A percentile compares a stretch with the other conserved stretches of the same genome.
These are phyloP conservation scores for Eristalinus aeneus DNA, from an alignment of 2,888 invertebrate species.

Conservation along the genomic window DNA sequence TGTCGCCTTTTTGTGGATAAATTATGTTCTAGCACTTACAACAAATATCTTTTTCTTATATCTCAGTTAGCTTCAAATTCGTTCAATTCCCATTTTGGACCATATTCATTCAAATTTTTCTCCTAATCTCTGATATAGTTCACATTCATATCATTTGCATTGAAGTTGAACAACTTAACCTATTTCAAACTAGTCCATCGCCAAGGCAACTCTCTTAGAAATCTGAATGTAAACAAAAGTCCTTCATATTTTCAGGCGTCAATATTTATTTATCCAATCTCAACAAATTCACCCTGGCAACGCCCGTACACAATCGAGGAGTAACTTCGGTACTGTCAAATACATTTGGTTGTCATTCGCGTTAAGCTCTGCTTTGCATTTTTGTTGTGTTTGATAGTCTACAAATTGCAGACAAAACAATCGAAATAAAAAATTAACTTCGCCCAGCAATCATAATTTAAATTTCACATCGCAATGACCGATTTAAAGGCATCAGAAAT, in stretches of 20 bases:
- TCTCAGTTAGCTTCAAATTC: too few species aligned
- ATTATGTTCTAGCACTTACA: too few species aligned
- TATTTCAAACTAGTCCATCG: neutral
- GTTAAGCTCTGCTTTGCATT: constrained; percentile 45
- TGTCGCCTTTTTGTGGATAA: too few species aligned
- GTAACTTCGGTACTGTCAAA: constrained; percentile 28
- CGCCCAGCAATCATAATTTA: constrained; percentile 21
- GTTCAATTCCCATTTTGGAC: too few species aligned
- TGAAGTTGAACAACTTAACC: neutral
- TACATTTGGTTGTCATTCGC: constrained; percentile 27
- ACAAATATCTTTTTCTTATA: too few species aligned
- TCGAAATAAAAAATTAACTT: constrained; percentile 24
- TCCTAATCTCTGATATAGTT: too few species aligned
- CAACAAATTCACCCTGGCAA: constrained; percentile 62
- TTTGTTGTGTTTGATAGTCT: constrained; percentile 65
- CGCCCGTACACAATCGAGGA: neutral
- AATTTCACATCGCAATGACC: constrained; percentile 75
- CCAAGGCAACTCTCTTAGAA: neutral
- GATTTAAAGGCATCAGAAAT: constrained; percentile 79
- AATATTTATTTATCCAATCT: constrained; percentile 29
- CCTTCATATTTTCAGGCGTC: neutral
- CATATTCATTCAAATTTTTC: too few species aligned
- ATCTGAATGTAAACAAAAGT: neutral
- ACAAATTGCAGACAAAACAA: constrained; percentile 27
- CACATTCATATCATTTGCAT: too few species aligned